Base-by-base conservation (phyloP, 2,113 vertebrate species). In the Tiliqua scincoides region DNA sequence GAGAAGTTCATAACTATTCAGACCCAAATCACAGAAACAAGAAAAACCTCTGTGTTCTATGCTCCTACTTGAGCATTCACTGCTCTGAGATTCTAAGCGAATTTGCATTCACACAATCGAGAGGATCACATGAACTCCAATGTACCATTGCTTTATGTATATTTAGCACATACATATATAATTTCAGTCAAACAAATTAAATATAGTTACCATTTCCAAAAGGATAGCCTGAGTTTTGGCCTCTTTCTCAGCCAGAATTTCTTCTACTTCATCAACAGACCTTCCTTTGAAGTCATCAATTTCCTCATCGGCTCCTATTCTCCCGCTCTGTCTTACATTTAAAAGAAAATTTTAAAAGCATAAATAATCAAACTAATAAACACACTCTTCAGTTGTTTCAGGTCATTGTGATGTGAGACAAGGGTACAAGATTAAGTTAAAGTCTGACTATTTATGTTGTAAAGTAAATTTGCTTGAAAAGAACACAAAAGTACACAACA, bases 201-300 rank as follows among this genome's bases (percentile, higher is more conserved):
- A 63, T 1, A 82, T 6, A 2, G 21, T 97, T 92, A 99, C 99
- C 99, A 99, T 99, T 96, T 99, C 99, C 93, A 99, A 94, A 79
- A 99, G 96, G 94, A 99, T 99, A 90, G 99, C 98, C 93, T 97
- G 96, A 74, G 98, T 99, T 94, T 99, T 99, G 68, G 99, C 98
- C 83, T 99, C 99, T 91, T 99, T 99, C 88, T 99, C 98, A 88
- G 97, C 98, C 63, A 99, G 90, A 84, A 97, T 84, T 96, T 99
- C 99, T 93, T 99, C 98, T 89, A 99, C 92, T 96, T 98, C 98
- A 85, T 98, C 98, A 0, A 93, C 94, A 83, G 94, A 95, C 79
- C 96, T 98, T 72, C 98, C 98, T 83, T 98, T 97, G 27, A 94
- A 81, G 73, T 99, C 98, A 40, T 98, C 96, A 62, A 99, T 98